A percentile compares a stretch with the other conserved stretches of the same genome.
These are phyloP conservation scores for Chloebia gouldiae DNA, from an alignment of 2,113 vertebrate genomes.

Conservation along the genomic window DNA sequence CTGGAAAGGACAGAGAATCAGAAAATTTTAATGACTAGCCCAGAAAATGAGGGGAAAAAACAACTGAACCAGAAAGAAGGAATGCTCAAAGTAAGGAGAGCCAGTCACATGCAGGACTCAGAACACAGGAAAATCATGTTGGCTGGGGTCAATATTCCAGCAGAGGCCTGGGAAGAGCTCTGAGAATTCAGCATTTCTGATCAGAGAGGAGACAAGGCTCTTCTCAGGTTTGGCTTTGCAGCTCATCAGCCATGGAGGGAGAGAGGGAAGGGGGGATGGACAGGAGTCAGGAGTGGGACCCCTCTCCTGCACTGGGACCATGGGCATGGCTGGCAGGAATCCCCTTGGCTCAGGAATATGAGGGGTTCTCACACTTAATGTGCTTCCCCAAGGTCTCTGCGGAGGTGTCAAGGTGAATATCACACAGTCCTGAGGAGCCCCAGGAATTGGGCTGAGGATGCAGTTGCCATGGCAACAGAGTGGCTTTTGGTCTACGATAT, in stretches of 20 bases:
- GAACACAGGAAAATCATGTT: not conserved
- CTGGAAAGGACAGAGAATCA: not conserved
- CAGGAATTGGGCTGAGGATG: conserved; percentile 7
- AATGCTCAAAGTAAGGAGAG: not conserved
- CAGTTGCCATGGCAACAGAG: conserved; percentile 38
- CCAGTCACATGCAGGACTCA: not conserved
- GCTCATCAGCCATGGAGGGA: not conserved
- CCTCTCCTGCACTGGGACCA: not conserved
- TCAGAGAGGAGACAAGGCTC: not conserved
- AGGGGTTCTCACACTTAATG: not conserved
- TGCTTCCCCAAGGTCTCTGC: not conserved
- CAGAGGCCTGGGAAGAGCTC: not conserved
- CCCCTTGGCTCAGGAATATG: not conserved
- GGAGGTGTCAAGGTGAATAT: conserved; percentile 34
- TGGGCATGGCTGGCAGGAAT: not conserved
- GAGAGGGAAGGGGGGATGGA: not conserved
- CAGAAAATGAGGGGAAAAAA: not conserved
- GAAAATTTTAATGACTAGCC: not conserved
- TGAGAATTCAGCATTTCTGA: not conserved
- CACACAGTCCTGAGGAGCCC: conserved; percentile 4
- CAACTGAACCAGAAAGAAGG: not conserved
- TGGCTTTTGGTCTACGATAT: not conserved
- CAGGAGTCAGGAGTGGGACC: not conserved
- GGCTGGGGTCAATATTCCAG: not conserved
- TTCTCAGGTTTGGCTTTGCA: not conserved